Base-by-base conservation (phyloP, 1,140 invertebrate genomes). In the Antheraea pernyi region DNA sequence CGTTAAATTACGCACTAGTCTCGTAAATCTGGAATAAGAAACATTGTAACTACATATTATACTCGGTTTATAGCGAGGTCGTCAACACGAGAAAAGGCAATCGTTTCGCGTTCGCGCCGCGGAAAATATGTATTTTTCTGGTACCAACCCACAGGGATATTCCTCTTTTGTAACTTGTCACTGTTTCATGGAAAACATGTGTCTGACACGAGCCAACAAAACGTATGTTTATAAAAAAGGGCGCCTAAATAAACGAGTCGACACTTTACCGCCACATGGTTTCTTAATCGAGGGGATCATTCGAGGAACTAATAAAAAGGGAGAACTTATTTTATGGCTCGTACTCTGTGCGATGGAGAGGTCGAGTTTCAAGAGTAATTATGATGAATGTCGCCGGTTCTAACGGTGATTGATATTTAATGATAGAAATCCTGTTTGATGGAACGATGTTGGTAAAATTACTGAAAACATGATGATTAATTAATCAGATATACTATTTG, bases 171-270 rank as follows among this genome's bases (percentile, higher is more conserved):
- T 74, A 80, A 77, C 74, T 68, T 75, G 76, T 79, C 76, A 80
- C 65, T 69, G 66, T 77, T 76, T 76, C 69, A 75, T 60, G 70
- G 59, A 62, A 19, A 85, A 85, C 82, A 86, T 73, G 76, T 85
- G 81, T 83, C 74, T 59, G 63, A 73, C 72, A 80, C 70, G 79
- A 68, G 77, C 74, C 63, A 69, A 72, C 67, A 59, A 53, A 77
- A 76, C 80, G 76, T 78, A 80, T 79, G 82, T 76, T 78, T 69
- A 70, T 73, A 74, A 79, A 81, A 83, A 78, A 74, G 30, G 66
- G 63, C 11, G 66, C 67, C 68, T 69, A 67, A 74, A 76, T 70
- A 76, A 80, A 80, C 76, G 69, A 75, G 63, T 63, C 66, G 68
- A 63, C 70, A 70, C 65, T 61, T 61, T 61, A 61, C 65, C 68